A percentile compares a stretch with the other conserved stretches of the same genome.
These are phyloP conservation scores for Zapornia atra DNA, from an alignment of 2,113 vertebrate genomes.

Conservation along the genomic window DNA sequence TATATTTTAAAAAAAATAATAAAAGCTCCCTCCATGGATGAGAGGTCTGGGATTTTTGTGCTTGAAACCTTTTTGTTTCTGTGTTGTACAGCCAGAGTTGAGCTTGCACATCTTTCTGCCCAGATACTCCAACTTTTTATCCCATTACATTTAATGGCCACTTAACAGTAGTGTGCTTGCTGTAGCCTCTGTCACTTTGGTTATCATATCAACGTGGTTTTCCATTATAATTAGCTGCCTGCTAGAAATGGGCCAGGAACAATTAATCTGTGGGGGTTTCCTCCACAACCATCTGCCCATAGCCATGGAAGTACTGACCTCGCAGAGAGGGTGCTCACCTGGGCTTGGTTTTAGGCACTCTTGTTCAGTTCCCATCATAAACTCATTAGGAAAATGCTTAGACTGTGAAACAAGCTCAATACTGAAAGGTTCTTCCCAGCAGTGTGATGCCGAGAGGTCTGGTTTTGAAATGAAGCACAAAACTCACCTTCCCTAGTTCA, in stretches of 20 bases:
- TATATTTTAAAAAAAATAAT: no score
- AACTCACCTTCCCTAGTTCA: neutral
- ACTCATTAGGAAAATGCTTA: neutral
- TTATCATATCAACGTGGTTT: neutral
- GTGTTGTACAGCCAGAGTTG: neutral
- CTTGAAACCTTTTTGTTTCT: neutral
- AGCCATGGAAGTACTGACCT: neutral
- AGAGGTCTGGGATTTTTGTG: neutral
- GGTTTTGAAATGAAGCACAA: neutral
- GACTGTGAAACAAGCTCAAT: neutral
- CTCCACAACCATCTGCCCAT: neutral
- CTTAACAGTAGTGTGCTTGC: neutral
- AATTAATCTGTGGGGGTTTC: neutral
- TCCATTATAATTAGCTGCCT: neutral
- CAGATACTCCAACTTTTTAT: neutral
- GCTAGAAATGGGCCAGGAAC: neutral
- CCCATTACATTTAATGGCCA: rapidly evolving
- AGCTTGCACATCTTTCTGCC: neutral
- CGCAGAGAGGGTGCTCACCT: neutral
- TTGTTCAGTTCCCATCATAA: rapidly evolving
- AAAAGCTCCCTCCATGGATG: neutral
- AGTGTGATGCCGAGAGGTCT: rapidly evolving
- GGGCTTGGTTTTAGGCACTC: rapidly evolving
- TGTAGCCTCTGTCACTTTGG: neutral
- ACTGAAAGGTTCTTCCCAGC: neutral